phyloP scores from a whole-genome alignment of 2,113 vertebrate species.

The Pandion haliaetus region DNA sequence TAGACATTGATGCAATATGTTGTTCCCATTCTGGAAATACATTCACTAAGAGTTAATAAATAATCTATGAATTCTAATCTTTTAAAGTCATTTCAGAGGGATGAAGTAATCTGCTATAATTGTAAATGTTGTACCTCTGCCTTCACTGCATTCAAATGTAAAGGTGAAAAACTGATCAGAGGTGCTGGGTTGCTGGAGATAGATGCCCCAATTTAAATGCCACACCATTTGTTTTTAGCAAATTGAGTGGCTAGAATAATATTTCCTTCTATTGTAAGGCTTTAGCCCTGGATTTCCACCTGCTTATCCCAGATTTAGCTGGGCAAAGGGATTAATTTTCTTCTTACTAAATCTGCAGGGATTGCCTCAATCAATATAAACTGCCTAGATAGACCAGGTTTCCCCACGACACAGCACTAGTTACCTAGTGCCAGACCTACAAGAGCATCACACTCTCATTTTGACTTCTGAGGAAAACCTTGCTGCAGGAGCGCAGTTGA shows the following conservation, averaged over 20 bases:
- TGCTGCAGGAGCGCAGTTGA: neutral
- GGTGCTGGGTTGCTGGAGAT: constrained; percentile 43
- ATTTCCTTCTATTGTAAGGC: constrained; percentile 61
- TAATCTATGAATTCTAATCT: constrained; percentile 78
- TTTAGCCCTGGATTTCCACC: constrained; percentile 32
- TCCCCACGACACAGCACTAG: neutral
- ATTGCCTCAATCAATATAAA: neutral
- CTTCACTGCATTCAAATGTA: constrained; percentile 54
- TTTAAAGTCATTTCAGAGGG: constrained; percentile 74
- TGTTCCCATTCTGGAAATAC: constrained; percentile 75
- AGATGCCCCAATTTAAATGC: constrained; percentile 65
- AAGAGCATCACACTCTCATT: neutral
- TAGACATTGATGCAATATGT: constrained; percentile 74
- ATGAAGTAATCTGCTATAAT: constrained; percentile 72
- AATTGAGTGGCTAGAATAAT: constrained; percentile 65
- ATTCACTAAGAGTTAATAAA: constrained; percentile 74
- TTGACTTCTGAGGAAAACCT: neutral
- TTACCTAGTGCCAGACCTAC: neutral
- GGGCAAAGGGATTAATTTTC: neutral
- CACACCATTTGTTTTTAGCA: constrained; percentile 58
- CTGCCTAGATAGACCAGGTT: neutral
- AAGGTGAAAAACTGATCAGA: constrained; percentile 65
- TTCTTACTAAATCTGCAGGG: neutral
- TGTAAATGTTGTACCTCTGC: constrained; percentile 55
- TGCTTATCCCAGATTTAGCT: neutral